phyloP scores from a whole-genome alignment of 1,140 invertebrate genomes.

The Drosophila ercepeae region DNA sequence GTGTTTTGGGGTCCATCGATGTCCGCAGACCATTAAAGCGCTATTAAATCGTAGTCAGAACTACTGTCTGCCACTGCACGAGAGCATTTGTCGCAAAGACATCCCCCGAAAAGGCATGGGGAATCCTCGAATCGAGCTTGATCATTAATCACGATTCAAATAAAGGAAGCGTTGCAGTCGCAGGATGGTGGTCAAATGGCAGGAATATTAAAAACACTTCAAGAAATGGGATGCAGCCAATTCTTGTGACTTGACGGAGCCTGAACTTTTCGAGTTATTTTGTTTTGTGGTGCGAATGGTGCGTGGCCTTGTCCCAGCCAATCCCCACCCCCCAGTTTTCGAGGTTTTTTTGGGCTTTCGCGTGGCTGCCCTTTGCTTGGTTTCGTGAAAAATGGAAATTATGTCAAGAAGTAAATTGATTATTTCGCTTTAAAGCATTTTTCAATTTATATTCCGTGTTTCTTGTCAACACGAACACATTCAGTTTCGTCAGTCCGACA shows the following conservation, averaged over 20 bases:
- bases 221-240: constrained; percentile 49
- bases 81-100: constrained; percentile 33
- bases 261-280: constrained; percentile 42
- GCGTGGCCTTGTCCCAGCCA: constrained; percentile 41
- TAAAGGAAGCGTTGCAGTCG: constrained; percentile 56
- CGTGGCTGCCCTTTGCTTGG: constrained; percentile 62
- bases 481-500: constrained; percentile 63
- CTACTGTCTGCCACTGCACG: constrained; percentile 42
- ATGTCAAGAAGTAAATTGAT: constrained; percentile 84
- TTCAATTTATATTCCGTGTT: constrained; percentile 83
- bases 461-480: constrained; percentile 79
- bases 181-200: constrained; percentile 48
- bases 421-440: constrained; percentile 84
- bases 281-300: constrained; percentile 62
- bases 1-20: constrained; percentile 64
- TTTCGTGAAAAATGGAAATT: constrained; percentile 84
- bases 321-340: background rate
- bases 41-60: constrained; percentile 79
- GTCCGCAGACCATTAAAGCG: constrained; percentile 75
- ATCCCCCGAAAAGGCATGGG: background rate
- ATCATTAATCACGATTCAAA: constrained; percentile 75
- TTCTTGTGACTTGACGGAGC: constrained; percentile 10
- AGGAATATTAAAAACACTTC: constrained; percentile 55
- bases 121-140: constrained; percentile 17
- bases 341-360: constrained; percentile 50